phyloP scores from a whole-genome alignment of 2,888 invertebrate genomes.

The Onchidella celtica region DNA sequence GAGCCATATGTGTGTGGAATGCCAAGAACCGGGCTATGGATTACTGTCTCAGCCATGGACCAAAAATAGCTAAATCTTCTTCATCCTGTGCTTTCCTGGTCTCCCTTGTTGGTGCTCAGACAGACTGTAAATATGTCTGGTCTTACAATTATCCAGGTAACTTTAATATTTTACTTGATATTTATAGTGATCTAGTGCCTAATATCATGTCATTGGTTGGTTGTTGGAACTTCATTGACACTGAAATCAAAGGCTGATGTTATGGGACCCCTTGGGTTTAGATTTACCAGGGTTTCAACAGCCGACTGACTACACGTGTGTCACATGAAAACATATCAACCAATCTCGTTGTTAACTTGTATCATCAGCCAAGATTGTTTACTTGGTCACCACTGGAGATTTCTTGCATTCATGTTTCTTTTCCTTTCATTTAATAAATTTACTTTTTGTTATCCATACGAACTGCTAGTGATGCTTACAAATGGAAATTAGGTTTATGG shows the following conservation, averaged over 20 bases:
- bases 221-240: no score
- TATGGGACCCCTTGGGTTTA: neutral
- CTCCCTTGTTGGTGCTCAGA: conserved; percentile 1
- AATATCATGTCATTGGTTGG: no score
- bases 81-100: conserved; percentile 84
- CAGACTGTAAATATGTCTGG: conserved; percentile 79
- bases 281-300: neutral
- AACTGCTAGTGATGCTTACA: no score
- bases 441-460: no score
- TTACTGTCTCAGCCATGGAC: conserved; percentile 50
- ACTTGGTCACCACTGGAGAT: no score
- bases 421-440: no score
- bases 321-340: no score
- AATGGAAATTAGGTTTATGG: no score
- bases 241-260: neutral
- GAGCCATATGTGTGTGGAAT: conserved; percentile 62
- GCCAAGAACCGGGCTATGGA: conserved; percentile 28
- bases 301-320: neutral
- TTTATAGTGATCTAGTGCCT: no score
- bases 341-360: no score
- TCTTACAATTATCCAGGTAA: conserved; percentile 91
- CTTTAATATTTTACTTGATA: neutral
- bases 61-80: conserved; percentile 68
- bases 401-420: no score
- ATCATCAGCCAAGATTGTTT: no score